phyloP scores from a whole-genome alignment of 2,113 vertebrate species.

The Heterotilapia buettikoferi region DNA sequence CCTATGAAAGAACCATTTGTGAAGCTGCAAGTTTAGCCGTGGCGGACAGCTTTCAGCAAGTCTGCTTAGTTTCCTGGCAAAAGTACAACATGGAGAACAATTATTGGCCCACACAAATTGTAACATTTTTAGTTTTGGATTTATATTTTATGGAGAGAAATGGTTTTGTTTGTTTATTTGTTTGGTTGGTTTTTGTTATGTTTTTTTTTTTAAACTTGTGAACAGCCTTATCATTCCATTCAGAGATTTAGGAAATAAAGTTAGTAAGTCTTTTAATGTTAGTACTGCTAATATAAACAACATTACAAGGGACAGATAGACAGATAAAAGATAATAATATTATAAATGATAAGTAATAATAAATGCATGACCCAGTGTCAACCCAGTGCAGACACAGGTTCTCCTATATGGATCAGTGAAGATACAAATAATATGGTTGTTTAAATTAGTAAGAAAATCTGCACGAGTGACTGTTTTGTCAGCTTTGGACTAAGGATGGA shows the following conservation, averaged over 20 bases:
- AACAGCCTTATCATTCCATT: neutral
- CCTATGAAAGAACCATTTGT: slow-evolving; percentile 1
- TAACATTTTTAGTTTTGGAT: neutral
- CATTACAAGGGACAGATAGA: neutral
- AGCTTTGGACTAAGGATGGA: neutral
- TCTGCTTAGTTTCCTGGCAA: neutral
- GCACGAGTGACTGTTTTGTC: neutral
- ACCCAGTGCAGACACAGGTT: neutral
- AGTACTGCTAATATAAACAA: neutral
- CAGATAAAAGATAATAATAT: neutral
- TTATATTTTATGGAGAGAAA: neutral
- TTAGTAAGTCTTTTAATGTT: neutral
- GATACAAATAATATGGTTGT: neutral
- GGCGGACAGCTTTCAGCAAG: neutral
- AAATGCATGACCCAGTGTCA: neutral
- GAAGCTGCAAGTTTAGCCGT: neutral
- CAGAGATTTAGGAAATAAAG: neutral
- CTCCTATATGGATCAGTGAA: fast-evolving
- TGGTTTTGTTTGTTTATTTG: fast-evolving
- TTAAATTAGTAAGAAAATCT: neutral
- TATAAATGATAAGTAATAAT: neutral
- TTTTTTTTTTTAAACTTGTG: fast-evolving
- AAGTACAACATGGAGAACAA: neutral
- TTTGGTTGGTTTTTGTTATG: fast-evolving
- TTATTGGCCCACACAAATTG: neutral